Base-by-base conservation (phyloP, 1,140 invertebrate genomes). In the Pemphigus obesinymphae region DNA sequence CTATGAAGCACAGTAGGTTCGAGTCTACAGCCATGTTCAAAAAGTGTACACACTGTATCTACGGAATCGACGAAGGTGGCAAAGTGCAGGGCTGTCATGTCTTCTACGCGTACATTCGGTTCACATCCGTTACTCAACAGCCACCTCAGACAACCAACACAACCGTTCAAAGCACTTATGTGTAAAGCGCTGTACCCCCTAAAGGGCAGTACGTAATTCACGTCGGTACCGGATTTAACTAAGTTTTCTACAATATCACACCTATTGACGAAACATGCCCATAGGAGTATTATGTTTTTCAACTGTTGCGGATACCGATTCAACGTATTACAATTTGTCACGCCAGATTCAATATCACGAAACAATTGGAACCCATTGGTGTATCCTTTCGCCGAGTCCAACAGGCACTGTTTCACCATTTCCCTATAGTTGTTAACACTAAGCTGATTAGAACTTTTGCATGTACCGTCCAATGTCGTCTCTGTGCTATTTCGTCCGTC, bases 31-130 rank as follows among this genome's bases (percentile, higher is more conserved):
- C 90, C 89, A 26, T 90, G 90, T 37, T 90, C 90, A 63, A 94
- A 88, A 37, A 95, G 89, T 82, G 92, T 88, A 86, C 91, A 90
- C 70, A 92, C 90, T 13, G 92, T 92, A 84, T 92, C 91, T 6
- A 90, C 87, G 43, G 92, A 92, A 85, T 94, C 92, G 2, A 93
- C 92, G 85, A 94, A 93, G 37, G 93, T 93, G 5, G 93, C 93
- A 85, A 92, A 94, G 86, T 95, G 93, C 82, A 94, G 89, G 1
- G 93, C 92, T 1, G 91, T 91, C 84, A 92, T 92, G n/a, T 89
- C 87, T 50, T 84, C 84, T 40, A 83, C 84, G 50, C 82, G 83
- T 37, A 76, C 66, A 87, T 93, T 92, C 6, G 93, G 89, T 85
- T 91, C 91, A 58, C 90, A 90, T 0, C 92, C 92, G 83, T 90